Conservation (phyloP, 2,888 invertebrate species). For the Pyrocoelia pectoralis region DNA sequence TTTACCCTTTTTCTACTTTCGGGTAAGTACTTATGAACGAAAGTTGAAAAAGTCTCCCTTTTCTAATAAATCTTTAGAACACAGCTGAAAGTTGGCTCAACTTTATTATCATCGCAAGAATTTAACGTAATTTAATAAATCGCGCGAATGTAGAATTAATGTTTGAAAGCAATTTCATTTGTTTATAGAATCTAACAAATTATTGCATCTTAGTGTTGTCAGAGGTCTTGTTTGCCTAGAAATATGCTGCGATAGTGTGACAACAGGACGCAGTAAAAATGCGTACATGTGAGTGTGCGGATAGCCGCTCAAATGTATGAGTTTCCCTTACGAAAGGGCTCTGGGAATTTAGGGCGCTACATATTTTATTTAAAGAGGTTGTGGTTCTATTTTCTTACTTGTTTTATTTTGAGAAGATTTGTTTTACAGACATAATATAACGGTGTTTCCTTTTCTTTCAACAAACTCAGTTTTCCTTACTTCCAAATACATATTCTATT, state of each 20-base stretch:
- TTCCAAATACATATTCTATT: conserved; percentile 26
- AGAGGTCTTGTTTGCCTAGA: no score
- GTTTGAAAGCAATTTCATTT: conserved; percentile 21
- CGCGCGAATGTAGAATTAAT: background rate
- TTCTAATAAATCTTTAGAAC: conserved; percentile 7
- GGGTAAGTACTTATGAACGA: conserved; percentile 47
- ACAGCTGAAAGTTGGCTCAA: background rate
- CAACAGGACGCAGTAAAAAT: no score
- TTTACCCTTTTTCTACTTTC: conserved; percentile 49
- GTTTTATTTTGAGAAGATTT: conserved; percentile 32
- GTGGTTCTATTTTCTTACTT: conserved; percentile 32
- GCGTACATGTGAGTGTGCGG: conserved; percentile 21
- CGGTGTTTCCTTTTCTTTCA: conserved; percentile 13
- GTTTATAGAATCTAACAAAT: no score
- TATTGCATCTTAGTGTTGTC: no score
- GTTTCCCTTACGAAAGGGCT: conserved; percentile 33
- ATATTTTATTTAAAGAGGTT: conserved; percentile 40
- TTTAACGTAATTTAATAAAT: conserved; percentile 5
- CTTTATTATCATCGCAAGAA: conserved; percentile 2
- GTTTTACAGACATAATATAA: conserved; percentile 20
- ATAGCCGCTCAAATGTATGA: conserved; percentile 35
- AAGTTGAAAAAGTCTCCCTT: conserved; percentile 10
- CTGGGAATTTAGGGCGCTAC: conserved; percentile 38
- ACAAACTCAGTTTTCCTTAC: conserved; percentile 1
- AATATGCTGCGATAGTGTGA: no score